Conservation (phyloP, 2,888 invertebrate species). For the Tyria jacobaeae region DNA sequence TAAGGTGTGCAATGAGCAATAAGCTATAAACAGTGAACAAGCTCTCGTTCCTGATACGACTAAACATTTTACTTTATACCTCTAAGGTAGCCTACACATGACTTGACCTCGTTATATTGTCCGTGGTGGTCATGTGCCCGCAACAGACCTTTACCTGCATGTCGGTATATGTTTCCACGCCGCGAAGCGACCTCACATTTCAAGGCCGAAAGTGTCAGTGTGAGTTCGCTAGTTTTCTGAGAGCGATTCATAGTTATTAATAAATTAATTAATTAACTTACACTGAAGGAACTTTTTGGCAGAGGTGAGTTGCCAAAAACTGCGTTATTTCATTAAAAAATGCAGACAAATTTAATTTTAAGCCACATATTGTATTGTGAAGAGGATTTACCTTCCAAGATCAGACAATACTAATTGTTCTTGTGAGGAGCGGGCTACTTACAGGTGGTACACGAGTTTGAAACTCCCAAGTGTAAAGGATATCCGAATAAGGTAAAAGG, state of each 20-base stretch:
- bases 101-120: too few relatives aligned
- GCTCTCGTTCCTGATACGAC: not conserved
- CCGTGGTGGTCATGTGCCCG: not conserved
- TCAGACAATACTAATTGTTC: not conserved
- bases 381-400: not conserved
- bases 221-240: not conserved
- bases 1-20: too few relatives aligned
- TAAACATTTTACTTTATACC: not conserved
- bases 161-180: not conserved
- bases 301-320: not conserved
- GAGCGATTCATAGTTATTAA: not conserved
- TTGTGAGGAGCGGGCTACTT: not conserved
- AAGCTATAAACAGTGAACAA: too few relatives aligned
- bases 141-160: not conserved
- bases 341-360: too few relatives aligned
- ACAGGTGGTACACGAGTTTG: too few relatives aligned
- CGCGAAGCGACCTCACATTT: not conserved
- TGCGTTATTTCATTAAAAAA: too few relatives aligned
- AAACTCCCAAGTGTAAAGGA: too few relatives aligned
- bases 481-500: too few relatives aligned
- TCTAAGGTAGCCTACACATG: too few relatives aligned
- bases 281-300: not conserved
- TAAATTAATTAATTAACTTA: not conserved
- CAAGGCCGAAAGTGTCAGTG: not conserved
- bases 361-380: too few relatives aligned